phyloP scores from a whole-genome alignment of 2,888 invertebrate genomes.

The Tipula vernalis region DNA sequence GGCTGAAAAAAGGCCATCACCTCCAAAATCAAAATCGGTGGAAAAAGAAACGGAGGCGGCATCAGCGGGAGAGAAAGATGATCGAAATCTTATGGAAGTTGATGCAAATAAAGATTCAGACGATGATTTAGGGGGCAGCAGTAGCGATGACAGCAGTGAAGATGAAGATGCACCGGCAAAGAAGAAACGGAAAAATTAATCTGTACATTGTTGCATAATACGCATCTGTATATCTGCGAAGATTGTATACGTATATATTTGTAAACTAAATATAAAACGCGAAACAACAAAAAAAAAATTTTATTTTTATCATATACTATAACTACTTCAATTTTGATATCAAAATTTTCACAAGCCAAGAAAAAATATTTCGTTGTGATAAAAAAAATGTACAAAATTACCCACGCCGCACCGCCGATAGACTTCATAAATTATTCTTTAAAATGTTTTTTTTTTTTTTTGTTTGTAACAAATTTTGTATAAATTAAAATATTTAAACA shows the following conservation, averaged over 20 bases:
- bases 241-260: not conserved
- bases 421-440: not conserved
- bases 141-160: not conserved
- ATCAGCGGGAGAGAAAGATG: not conserved
- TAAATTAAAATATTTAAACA: not conserved
- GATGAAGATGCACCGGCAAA: not conserved
- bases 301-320: not conserved
- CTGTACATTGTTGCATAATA: not conserved
- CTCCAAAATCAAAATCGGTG: not conserved
- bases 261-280: not conserved
- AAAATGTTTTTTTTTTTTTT: not conserved
- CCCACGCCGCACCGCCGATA: not conserved
- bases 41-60: not conserved
- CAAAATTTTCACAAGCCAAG: not conserved
- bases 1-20: slow-evolving; percentile 29
- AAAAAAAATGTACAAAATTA: not conserved
- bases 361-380: not conserved
- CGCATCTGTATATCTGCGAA: not conserved
- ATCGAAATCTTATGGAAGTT: not conserved
- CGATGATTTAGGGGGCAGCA: not conserved
- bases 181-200: not conserved
- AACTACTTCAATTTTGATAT: not conserved
- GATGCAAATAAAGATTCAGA: not conserved
- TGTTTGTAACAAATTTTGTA: not conserved
- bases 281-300: not conserved